A percentile compares a stretch with the other conserved stretches of the same genome.
These are phyloP conservation scores for Tetrao urogallus DNA, from an alignment of 2,113 vertebrate species.

Conservation along the genomic window DNA sequence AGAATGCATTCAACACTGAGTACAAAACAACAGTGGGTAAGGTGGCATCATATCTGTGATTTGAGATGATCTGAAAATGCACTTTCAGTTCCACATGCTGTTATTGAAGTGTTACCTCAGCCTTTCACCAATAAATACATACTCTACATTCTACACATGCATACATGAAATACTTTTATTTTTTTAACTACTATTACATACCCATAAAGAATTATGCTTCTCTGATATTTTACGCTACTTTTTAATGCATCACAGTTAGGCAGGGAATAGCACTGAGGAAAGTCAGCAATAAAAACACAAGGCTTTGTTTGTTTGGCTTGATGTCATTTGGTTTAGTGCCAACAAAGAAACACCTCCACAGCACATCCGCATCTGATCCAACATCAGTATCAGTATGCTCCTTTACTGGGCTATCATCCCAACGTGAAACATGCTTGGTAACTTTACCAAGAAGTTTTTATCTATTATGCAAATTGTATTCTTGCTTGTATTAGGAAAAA, in stretches of 20 bases:
- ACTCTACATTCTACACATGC: fast-evolving
- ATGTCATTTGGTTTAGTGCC: not conserved
- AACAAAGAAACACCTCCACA: not conserved
- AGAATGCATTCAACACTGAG: not conserved
- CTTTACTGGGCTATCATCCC: not conserved
- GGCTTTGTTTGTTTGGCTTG: not conserved
- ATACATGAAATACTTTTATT: not conserved
- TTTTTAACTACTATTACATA: not conserved
- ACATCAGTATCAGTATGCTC: not conserved
- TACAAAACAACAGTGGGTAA: not conserved
- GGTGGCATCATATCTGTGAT: not conserved
- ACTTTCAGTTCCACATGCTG: not conserved
- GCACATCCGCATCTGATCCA: not conserved
- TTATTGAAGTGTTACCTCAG: not conserved
- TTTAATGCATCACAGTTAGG: not conserved
- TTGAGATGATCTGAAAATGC: not conserved
- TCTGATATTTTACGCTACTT: constrained; percentile 3
- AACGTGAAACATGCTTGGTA: not conserved
- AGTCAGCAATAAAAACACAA: not conserved
- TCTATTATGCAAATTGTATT: not conserved
- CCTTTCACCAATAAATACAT: not conserved
- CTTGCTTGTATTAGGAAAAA: not conserved
- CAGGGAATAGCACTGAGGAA: not conserved
- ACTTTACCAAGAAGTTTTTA: not conserved
- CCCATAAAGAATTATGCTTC: not conserved